These are phyloP conservation scores for Drosophila mauritiana DNA, from an alignment of 1,140 invertebrate genomes.

Conservation along the genomic window DNA sequence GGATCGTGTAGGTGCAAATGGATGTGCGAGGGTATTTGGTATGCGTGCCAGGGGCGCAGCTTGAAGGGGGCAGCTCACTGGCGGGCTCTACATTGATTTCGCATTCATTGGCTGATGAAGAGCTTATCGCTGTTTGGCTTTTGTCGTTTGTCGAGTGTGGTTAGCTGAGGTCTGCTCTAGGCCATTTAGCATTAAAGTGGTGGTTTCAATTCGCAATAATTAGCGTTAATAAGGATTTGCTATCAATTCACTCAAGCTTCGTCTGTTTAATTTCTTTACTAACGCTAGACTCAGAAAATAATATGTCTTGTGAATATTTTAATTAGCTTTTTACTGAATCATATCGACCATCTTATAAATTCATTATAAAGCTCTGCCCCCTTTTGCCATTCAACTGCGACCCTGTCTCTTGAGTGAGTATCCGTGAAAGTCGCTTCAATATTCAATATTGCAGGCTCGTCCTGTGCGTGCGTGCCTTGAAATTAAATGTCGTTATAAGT, in stretches of 20 bases:
- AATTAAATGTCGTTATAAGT: constrained; percentile 83
- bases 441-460: constrained; percentile 76
- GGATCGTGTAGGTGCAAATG: constrained; percentile 73
- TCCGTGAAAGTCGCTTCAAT: constrained; percentile 53
- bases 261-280: too few species aligned
- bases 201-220: not conserved
- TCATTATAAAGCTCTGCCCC: not conserved
- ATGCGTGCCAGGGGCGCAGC: constrained; percentile 39
- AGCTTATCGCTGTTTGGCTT: constrained; percentile 7
- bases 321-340: too few species aligned
- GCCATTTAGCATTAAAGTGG: not conserved
- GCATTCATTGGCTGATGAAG: constrained; percentile 34
- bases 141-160: not conserved
- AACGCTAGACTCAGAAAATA: too few species aligned
- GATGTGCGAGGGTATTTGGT: constrained; percentile 35
- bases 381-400: not conserved
- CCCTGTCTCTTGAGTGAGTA: constrained; percentile 16
- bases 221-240: too few species aligned
- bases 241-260: too few species aligned
- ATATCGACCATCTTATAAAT: not conserved
- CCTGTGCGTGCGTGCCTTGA: constrained; percentile 70
- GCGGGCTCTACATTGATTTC: constrained; percentile 26
- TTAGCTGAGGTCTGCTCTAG: not conserved
- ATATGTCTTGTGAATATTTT: too few species aligned
- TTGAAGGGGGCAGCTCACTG: constrained; percentile 7